Evolutionary conservation across 2,888 invertebrate genomes (phyloP), one percentile per base, ranked within the genome.

Genomic region (Agriopis aurantiaria): DNA sequence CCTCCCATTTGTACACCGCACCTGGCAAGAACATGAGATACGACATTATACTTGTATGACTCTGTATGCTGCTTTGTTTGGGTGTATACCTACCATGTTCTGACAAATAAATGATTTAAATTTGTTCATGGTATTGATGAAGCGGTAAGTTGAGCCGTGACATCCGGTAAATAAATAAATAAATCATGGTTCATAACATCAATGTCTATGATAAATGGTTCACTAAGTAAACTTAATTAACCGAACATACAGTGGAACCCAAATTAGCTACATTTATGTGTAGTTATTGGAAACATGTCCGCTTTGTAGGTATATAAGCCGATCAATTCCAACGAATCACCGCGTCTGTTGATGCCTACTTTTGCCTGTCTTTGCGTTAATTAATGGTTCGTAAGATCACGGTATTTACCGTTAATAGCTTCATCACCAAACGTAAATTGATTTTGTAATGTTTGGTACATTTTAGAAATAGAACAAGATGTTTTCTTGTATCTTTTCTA

Each of bases 151-250:
- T n/a, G 33, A 14, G 11, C 0, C 10, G 17, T 9, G 1, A 56
- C 56, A 56, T 0, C 12, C n/a, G 46, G 33, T 40, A 23, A 23
- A 23, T 23, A 23, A 23, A 55, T 40, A n/a, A 40, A 46, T 14
- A 43, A 63, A 63, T 33, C 6, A 46, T 17, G 10, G 17, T 55
- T 64, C 14, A 46, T 9, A 46, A 46, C 33, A 48, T 33, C 43
- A 17, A 33, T 55, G 53, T 8, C 51, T 23, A 46, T 52, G 57
- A 57, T 68, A 63, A 69, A 61, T 76, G 75, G 69, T 73, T 77
- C 74, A 66, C 75, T 74, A 78, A 75, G 77, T 75, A 81, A 81
- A 82, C 69, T 73, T 80, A 80, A 83, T 82, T 78, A 82, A 78
- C 76, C 66, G 60, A 76, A 78, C 52, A 79, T 76, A 76, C 75